Percentiles rank a stretch among this genome's conserved stretches.
phyloP scores from a whole-genome alignment of 2,113 vertebrate species.

The Terrapene triunguis region DNA sequence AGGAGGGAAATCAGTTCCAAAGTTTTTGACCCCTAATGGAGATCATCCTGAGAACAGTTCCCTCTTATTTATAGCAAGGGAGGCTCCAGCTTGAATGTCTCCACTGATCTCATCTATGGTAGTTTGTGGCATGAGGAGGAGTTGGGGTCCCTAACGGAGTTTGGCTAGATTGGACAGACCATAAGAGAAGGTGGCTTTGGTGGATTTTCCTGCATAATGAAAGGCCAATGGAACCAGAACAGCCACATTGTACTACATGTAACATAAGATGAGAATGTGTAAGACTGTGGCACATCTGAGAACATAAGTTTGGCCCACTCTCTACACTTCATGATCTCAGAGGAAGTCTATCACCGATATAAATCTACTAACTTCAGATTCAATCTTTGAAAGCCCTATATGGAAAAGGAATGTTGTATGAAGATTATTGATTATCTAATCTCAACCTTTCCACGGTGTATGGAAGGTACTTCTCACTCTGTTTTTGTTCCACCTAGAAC shows the following conservation, averaged over 20 bases:
- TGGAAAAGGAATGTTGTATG: background rate
- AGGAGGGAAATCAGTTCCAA: background rate
- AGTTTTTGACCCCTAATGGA: background rate
- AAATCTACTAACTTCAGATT: background rate
- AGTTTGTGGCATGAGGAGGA: background rate
- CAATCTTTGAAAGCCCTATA: background rate
- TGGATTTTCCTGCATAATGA: background rate
- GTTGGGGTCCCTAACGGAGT: background rate
- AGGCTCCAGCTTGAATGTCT: background rate
- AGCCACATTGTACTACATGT: no score
- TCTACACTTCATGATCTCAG: background rate
- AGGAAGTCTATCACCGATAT: no score
- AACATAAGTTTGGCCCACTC: background rate
- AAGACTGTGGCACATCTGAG: background rate
- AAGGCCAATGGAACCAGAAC: background rate
- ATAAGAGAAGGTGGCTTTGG: background rate
- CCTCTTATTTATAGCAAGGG: conserved; percentile 12
- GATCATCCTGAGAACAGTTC: background rate
- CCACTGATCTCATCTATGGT: background rate
- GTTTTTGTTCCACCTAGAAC: background rate
- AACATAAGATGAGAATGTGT: background rate
- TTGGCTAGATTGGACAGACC: background rate
- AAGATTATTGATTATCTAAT: background rate
- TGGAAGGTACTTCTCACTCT: background rate
- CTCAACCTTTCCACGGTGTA: background rate